Evolutionary conservation across 2,888 invertebrate species (phyloP).

Genomic region (Tetragonula carbonaria): DNA sequence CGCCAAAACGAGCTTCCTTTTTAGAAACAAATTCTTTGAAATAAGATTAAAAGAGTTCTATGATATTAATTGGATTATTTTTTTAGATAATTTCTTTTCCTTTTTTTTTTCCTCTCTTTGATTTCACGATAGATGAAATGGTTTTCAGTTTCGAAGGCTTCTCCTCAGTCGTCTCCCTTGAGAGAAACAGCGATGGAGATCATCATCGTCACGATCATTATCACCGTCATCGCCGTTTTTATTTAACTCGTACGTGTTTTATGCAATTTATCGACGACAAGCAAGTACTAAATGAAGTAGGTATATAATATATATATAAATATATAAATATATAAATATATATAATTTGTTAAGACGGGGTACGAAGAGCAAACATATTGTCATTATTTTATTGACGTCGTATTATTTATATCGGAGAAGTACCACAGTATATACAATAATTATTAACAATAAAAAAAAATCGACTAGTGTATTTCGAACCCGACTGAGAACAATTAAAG

Average conservation of each 20-base stretch:
- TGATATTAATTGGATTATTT: too few species aligned
- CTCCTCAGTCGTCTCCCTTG: constrained; percentile 30
- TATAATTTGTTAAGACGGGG: constrained; percentile 62
- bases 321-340: constrained; percentile 34
- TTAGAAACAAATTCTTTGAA: neutral
- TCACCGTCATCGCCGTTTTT: constrained; percentile 60
- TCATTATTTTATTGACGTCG: constrained; percentile 74
- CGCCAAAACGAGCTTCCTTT: too few species aligned
- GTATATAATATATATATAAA: constrained; percentile 36
- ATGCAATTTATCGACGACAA: constrained; percentile 53
- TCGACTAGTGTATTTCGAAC: constrained; percentile 78
- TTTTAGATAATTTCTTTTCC: neutral
- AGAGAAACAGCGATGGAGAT: constrained; percentile 46
- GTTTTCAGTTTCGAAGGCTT: neutral
- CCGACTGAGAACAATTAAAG: constrained; percentile 79
- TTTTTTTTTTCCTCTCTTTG: neutral
- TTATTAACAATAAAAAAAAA: constrained; percentile 75
- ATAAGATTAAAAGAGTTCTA: neutral
- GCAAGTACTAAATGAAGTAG: constrained; percentile 60
- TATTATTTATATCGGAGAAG: constrained; percentile 77
- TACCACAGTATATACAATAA: constrained; percentile 74
- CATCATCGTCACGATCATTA: constrained; percentile 59
- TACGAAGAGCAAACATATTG: constrained; percentile 64
- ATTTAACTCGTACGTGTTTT: constrained; percentile 64
- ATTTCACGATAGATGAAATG: neutral